phyloP scores from a whole-genome alignment of 1,140 invertebrate genomes.

The Colletes latitarsis region DNA sequence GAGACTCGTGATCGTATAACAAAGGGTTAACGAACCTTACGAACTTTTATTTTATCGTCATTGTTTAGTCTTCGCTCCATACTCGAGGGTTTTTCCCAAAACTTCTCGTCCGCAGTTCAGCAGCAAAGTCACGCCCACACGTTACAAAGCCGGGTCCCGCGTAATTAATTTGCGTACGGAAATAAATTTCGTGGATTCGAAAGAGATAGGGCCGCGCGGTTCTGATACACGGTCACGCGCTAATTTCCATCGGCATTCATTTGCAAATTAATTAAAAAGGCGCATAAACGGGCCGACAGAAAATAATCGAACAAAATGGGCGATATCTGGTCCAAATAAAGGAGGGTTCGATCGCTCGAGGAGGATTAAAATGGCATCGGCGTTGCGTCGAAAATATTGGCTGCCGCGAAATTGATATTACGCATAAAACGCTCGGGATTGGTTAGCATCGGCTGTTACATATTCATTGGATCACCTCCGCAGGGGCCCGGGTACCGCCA shows the following conservation, averaged over 20 bases:
- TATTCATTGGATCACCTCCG: constrained; percentile 51
- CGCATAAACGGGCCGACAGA: constrained; percentile 12
- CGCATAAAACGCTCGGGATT: constrained; percentile 53
- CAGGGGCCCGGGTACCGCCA: constrained; percentile 9
- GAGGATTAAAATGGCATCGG: constrained; percentile 53
- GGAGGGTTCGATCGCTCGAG: constrained; percentile 17
- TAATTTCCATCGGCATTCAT: constrained; percentile 37
- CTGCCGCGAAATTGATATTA: constrained; percentile 57
- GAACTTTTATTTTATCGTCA: background rate
- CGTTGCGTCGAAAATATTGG: constrained; percentile 57
- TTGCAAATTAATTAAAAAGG: constrained; percentile 46
- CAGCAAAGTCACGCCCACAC: background rate
- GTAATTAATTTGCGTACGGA: constrained; percentile 14
- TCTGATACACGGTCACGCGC: background rate
- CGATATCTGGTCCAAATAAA: constrained; percentile 37
- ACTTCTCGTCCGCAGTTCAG: background rate
- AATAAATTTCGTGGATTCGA: background rate
- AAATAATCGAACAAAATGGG: constrained; percentile 34
- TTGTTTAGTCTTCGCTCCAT: too few species aligned
- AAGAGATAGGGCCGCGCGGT: background rate
- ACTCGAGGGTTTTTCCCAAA: background rate
- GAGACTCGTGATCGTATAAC: too few species aligned
- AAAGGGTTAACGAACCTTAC: too few species aligned
- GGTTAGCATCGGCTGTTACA: constrained; percentile 58
- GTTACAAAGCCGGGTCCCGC: background rate